Evolutionary conservation across 2,797 vertebrate species (phyloP).

Genomic region (Miichthys miiuy): DNA sequence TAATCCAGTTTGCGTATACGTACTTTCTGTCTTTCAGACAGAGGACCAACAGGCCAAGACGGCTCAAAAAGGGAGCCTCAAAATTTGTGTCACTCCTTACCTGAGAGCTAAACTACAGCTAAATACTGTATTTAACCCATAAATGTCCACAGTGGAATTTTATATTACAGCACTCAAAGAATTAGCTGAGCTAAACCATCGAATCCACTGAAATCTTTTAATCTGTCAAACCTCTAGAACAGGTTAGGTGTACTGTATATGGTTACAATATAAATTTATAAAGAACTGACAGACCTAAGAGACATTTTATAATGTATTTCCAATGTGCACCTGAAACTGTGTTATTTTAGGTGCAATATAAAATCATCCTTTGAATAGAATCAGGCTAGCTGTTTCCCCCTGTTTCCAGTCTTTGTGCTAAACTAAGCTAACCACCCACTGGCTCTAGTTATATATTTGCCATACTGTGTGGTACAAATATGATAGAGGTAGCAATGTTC

Average conservation of each 20-base stretch:
- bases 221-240: too few relatives aligned
- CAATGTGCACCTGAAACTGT: background rate
- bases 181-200: too few relatives aligned
- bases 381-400: background rate
- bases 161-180: too few relatives aligned
- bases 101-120: slow-evolving; percentile 87
- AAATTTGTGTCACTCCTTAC: slow-evolving; percentile 91
- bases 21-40: slow-evolving; percentile 90
- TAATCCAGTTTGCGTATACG: too few relatives aligned
- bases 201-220: too few relatives aligned
- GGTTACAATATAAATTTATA: too few relatives aligned
- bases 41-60: slow-evolving; percentile 96
- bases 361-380: background rate
- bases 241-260: too few relatives aligned
- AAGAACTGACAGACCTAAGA: too few relatives aligned
- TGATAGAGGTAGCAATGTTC: background rate
- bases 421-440: background rate
- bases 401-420: background rate
- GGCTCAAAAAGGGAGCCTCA: slow-evolving; percentile 93
- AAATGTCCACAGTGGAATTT: too few relatives aligned
- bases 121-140: too few relatives aligned
- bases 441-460: background rate
- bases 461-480: background rate
- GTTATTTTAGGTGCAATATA: background rate
- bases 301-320: too few relatives aligned